Evolutionary conservation across 2,888 invertebrate genomes (phyloP), one percentile per base, ranked within the genome.

Genomic region (Conistra vaccinii): DNA sequence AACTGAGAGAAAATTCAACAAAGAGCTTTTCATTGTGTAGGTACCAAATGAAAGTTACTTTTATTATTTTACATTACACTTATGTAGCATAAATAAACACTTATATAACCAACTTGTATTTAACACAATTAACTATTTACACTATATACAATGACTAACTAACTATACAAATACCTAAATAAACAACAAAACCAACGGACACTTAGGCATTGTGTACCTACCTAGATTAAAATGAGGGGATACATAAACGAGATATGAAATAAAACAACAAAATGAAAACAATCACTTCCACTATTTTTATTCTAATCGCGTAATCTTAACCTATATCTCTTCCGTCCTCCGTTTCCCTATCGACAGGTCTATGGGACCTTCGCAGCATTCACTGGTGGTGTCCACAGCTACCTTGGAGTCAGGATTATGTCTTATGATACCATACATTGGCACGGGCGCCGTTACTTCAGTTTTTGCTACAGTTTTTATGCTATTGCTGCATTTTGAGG

Each of bases 391-490:
- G 20, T 77, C 62, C 48, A 69, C 9, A 9, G 35, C 57, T 4
- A 23, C 17, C 63, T 84, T 89, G 35, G 72, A 78, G 1, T 87
- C 77, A 2, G 84, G 45, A 75, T 91, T 92, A 42, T 92, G 92
- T 60, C 91, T 90, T 39, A 95, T 92, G 1, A 94, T 90, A 1
- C 94, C 95, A 78, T 93, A 94, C 32, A 93, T 85, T 0, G 95
- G 95, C 3, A 94, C 90, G 0, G 90, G 85, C 0, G 67, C 73
- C 0, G 84, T 60, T 0, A 79, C 23, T 14, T 79, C 84, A 32
- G 45, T 29, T 29, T 85, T 83, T 0, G 60, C 5, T 1, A 51
- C 26, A 12, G 57, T 26, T 39, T 85, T 78, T 39, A 68, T n/a
- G 57, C 45, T 60, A 45, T 60, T 85, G 51, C 75, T 83, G 72